A percentile compares a stretch with the other conserved stretches of the same genome.
phyloP scores from a whole-genome alignment of 2,797 vertebrate genomes.

The Microctenopoma stevenorrisi region DNA sequence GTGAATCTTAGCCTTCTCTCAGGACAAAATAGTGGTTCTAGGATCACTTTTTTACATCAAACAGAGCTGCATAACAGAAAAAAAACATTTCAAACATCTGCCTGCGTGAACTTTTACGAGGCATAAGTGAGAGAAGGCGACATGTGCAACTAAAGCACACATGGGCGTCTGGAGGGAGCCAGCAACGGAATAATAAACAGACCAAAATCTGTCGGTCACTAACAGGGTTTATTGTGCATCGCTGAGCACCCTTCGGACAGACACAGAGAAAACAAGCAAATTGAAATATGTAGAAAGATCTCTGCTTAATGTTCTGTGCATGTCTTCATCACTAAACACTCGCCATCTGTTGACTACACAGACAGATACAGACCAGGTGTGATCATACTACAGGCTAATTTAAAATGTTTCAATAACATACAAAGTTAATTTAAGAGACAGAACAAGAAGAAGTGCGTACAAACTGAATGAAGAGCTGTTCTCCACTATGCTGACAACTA shows the following conservation, averaged over 20 bases:
- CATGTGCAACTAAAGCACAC: slow-evolving; percentile 74
- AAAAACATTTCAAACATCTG: slow-evolving; percentile 62
- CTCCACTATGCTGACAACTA: slow-evolving; percentile 56
- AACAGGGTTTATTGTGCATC: slow-evolving; percentile 70
- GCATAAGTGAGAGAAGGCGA: slow-evolving; percentile 48
- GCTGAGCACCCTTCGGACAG: slow-evolving; percentile 62
- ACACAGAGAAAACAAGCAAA: slow-evolving; percentile 60
- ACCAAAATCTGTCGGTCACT: slow-evolving; percentile 56
- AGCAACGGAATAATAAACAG: slow-evolving; percentile 79
- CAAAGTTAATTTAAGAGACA: slow-evolving; percentile 29
- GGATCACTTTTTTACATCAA: slow-evolving; percentile 36
- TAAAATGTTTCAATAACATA: slow-evolving; percentile 21
- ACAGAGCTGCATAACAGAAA: slow-evolving; percentile 36
- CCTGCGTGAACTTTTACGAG: slow-evolving; percentile 58
- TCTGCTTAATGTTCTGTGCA: slow-evolving; percentile 28
- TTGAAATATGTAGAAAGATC: slow-evolving; percentile 37
- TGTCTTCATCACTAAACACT: slow-evolving; percentile 28
- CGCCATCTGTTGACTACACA: slow-evolving; percentile 43
- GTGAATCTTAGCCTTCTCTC: not conserved
- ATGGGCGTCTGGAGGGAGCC: slow-evolving; percentile 55
- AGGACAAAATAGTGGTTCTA: slow-evolving; percentile 16
- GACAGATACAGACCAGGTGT: slow-evolving; percentile 33
- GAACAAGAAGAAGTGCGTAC: slow-evolving; percentile 1
- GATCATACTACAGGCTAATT: slow-evolving; percentile 18
- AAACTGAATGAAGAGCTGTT: slow-evolving; percentile 41